Conservation (phyloP, 1,140 invertebrate species). For the Thaumatotibia leucotreta region DNA sequence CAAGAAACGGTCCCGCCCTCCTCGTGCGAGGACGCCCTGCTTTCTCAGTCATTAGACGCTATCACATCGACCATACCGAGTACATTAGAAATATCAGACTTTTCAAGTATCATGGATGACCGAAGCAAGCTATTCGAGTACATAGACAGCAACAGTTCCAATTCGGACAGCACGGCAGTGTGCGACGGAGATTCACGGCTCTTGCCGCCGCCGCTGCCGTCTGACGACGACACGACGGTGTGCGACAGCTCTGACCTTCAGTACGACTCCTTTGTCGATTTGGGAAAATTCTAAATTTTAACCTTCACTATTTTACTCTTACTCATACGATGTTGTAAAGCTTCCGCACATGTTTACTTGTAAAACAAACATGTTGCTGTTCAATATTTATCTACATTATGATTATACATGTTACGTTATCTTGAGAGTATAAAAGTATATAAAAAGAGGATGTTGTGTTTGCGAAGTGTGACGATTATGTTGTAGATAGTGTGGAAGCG, state of each 20-base stretch:
- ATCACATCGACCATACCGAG: conserved; percentile 33
- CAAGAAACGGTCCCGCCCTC: conserved; percentile 34
- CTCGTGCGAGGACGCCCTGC: conserved; percentile 56
- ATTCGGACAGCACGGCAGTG: conserved; percentile 55
- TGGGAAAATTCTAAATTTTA: conserved; percentile 33
- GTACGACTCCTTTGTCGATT: conserved; percentile 69
- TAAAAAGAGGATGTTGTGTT: conserved; percentile 6
- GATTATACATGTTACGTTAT: conserved; percentile 1
- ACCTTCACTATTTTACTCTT: conserved; percentile 41
- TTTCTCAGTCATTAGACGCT: conserved; percentile 53
- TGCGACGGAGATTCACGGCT: conserved; percentile 38
- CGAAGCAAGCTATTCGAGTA: conserved; percentile 46
- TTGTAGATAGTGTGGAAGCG: conserved; percentile 3
- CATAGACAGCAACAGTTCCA: conserved; percentile 56
- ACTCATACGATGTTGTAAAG: conserved; percentile 19
- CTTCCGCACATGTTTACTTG: conserved; percentile 22
- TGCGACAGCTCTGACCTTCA: conserved; percentile 60
- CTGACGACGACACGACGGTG: conserved; percentile 37
- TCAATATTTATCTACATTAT: conserved; percentile 16
- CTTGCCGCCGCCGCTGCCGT: conserved; percentile 27
- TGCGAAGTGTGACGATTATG: neutral
- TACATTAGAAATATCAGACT: conserved; percentile 32
- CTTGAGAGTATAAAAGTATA: conserved; percentile 10
- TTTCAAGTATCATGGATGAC: conserved; percentile 18
- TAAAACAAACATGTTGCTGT: conserved; percentile 17